Conservation (phyloP, 2,797 vertebrate genomes). For the Champsocephalus esox region DNA sequence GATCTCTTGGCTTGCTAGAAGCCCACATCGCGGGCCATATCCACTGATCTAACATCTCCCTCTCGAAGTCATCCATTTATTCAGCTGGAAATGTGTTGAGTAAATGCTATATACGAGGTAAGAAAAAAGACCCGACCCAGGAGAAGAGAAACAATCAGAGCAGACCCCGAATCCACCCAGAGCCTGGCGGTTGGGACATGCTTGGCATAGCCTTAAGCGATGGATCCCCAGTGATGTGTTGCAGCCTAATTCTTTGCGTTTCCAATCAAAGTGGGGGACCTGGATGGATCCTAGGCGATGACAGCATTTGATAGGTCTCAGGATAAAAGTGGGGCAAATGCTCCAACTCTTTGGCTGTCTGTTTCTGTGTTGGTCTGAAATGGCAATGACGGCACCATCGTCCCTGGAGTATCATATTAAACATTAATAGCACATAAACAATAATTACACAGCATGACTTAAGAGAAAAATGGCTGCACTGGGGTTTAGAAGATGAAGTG, state of each 20-base stretch:
- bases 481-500: slow-evolving; percentile 1
- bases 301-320: slow-evolving; percentile 3
- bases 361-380: neutral
- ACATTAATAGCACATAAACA: slow-evolving; percentile 18
- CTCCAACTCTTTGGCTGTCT: neutral
- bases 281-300: slow-evolving; percentile 25
- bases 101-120: slow-evolving; percentile 27
- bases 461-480: neutral
- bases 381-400: neutral
- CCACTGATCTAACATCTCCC: slow-evolving; percentile 57
- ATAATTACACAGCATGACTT: neutral
- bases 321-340: slow-evolving; percentile 1
- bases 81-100: slow-evolving; percentile 72
- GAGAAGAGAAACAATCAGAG: slow-evolving; percentile 66
- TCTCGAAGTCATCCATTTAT: slow-evolving; percentile 76
- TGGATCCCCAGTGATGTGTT: slow-evolving; percentile 40
- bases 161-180: slow-evolving; percentile 38
- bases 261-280: slow-evolving; percentile 30
- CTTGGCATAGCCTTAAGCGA: slow-evolving; percentile 46
- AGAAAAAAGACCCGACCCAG: slow-evolving; percentile 44
- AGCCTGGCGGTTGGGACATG: slow-evolving; percentile 43
- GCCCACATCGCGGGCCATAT: slow-evolving; percentile 51
- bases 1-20: slow-evolving; percentile 73
- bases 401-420: neutral
- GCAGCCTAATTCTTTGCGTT: slow-evolving; percentile 42